These are phyloP conservation scores for Holothuria glaberrima DNA, from an alignment of 35 echinoderm and acorn worm species.

Conservation along the genomic window DNA sequence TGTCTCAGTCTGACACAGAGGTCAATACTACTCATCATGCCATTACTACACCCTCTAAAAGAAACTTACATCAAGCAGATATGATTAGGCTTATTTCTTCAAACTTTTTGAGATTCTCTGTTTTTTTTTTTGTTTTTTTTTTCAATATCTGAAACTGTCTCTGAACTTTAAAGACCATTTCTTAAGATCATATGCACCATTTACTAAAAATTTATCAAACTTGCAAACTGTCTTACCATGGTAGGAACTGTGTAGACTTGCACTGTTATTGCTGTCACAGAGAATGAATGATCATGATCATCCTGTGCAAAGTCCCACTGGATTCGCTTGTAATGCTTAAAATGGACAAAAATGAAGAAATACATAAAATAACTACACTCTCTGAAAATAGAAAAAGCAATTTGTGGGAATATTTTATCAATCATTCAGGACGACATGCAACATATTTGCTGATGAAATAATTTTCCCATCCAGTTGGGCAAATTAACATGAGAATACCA, in stretches of 20 bases:
- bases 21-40: too few relatives aligned
- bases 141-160: too few relatives aligned
- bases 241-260: slow-evolving; percentile 98
- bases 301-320: slow-evolving; percentile 85
- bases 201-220: background rate
- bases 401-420: background rate
- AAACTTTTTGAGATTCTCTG: too few relatives aligned
- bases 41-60: too few relatives aligned
- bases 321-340: slow-evolving; percentile 86
- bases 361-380: background rate
- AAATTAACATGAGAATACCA: background rate
- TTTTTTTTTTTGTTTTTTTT: too few relatives aligned
- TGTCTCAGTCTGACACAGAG: too few relatives aligned
- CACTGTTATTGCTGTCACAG: slow-evolving; percentile 90
- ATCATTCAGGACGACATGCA: background rate
- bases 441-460: background rate
- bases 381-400: background rate
- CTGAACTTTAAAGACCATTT: background rate
- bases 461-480: background rate
- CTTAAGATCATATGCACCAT: background rate
- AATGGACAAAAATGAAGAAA: background rate
- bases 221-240: slow-evolving; percentile 75
- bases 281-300: slow-evolving; percentile 96
- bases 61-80: too few relatives aligned
- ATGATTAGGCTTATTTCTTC: too few relatives aligned